A percentile compares a stretch with the other conserved stretches of the same genome.
These are phyloP conservation scores for Dyspetes luteomarginatus DNA, from an alignment of 2,888 invertebrate genomes.

Conservation along the genomic window DNA sequence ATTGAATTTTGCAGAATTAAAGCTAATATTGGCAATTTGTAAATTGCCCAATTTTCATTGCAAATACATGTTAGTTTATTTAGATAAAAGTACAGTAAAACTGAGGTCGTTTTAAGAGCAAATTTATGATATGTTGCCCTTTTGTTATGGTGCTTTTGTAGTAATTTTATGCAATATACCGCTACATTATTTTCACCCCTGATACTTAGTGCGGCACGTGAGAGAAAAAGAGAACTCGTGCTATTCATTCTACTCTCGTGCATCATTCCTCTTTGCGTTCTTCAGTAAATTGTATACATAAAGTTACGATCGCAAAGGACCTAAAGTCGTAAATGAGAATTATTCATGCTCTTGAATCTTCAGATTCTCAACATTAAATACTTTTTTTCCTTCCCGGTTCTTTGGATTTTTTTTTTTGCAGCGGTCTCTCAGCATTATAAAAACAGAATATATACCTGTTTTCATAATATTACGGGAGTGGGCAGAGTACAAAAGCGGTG, in stretches of 20 bases:
- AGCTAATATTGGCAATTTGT: too few relatives aligned
- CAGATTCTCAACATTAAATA: conserved; percentile 7
- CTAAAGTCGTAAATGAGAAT: conserved; percentile 2
- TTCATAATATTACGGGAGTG: not conserved
- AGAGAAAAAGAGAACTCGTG: not conserved
- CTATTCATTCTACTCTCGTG: not conserved
- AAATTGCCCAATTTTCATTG: too few relatives aligned
- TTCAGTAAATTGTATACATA: not conserved
- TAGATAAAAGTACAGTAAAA: too few relatives aligned
- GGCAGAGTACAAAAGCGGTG: conserved; percentile 16
- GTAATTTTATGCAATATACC: not conserved
- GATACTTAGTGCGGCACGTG: not conserved
- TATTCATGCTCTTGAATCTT: conserved; percentile 26
- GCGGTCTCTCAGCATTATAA: conserved; percentile 21
- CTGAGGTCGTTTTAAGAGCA: too few relatives aligned
- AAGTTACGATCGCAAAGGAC: conserved; percentile 8
- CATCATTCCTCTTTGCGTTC: not conserved
- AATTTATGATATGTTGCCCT: too few relatives aligned
- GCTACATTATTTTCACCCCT: not conserved
- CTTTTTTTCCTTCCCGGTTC: not conserved
- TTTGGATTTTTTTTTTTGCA: not conserved
- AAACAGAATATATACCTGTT: conserved; percentile 1
- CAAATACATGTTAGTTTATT: too few relatives aligned
- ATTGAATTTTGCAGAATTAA: too few relatives aligned
- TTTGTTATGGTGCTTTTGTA: not conserved